A percentile compares a stretch with the other conserved stretches of the same genome.
Evolutionary conservation across 2,888 invertebrate species (phyloP).

Genomic region (Amphiduros pacificus): DNA sequence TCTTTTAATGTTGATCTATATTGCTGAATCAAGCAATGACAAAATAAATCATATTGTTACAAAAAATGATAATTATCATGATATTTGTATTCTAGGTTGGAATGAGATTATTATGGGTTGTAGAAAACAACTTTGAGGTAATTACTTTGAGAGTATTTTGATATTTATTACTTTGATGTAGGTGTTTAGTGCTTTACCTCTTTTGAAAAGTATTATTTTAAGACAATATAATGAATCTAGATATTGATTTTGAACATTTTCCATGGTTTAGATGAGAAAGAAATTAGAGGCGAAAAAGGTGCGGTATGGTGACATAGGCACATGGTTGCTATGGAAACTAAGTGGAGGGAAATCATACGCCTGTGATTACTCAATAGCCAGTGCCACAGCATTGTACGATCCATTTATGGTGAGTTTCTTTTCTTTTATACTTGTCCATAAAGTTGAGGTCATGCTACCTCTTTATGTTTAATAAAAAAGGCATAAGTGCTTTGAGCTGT

Average conservation of each 20-base stretch:
- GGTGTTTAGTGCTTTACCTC: not conserved
- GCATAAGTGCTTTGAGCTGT: too few relatives aligned
- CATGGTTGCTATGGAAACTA: constrained; percentile 87
- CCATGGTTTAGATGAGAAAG: constrained; percentile 57
- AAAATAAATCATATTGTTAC: not conserved
- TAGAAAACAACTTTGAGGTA: constrained; percentile 73
- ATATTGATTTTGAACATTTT: too few relatives aligned
- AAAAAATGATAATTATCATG: not conserved
- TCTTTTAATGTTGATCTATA: too few relatives aligned
- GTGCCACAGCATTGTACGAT: constrained; percentile 89
- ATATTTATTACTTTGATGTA: not conserved
- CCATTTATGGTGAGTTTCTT: constrained; percentile 71
- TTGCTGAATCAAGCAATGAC: too few relatives aligned
- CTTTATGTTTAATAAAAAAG: too few relatives aligned
- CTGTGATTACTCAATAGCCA: constrained; percentile 87
- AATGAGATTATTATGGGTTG: constrained; percentile 76
- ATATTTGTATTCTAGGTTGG: constrained; percentile 67
- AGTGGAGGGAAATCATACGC: constrained; percentile 70
- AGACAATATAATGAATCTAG: too few relatives aligned
- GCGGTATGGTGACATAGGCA: constrained; percentile 76
- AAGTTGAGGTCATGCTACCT: too few relatives aligned
- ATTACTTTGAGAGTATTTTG: constrained; percentile 49
- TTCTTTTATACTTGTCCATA: too few relatives aligned
- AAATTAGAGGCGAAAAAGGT: constrained; percentile 70
- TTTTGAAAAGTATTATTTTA: too few relatives aligned